These are phyloP conservation scores for Endotricha flammealis DNA, from an alignment of 2,888 invertebrate genomes.

Conservation along the genomic window DNA sequence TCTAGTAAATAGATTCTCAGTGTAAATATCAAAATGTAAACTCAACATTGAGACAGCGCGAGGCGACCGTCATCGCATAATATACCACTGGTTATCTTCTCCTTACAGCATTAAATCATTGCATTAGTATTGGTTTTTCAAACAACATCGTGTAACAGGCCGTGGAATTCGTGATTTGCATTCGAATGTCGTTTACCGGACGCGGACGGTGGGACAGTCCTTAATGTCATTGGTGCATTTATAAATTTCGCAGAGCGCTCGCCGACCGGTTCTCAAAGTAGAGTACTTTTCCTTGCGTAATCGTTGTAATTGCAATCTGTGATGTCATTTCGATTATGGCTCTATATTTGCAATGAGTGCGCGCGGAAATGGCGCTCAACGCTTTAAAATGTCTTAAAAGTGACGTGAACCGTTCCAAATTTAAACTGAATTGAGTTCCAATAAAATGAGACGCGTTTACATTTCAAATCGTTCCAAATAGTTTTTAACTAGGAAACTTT, in stretches of 20 bases:
- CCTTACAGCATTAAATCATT: background rate
- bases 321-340: slow-evolving; percentile 14
- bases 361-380: slow-evolving; percentile 2
- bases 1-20: no score
- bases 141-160: slow-evolving; percentile 4
- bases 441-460: background rate
- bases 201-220: slow-evolving; percentile 5
- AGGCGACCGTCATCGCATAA: no score
- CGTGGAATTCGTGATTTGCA: slow-evolving; percentile 10
- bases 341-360: slow-evolving; percentile 14
- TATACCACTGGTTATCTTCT: no score
- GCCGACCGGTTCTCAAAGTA: slow-evolving; percentile 14
- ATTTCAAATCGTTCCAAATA: slow-evolving; percentile 1
- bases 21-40: no score
- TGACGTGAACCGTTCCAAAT: slow-evolving; percentile 2
- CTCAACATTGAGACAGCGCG: no score
- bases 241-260: slow-evolving; percentile 2
- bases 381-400: slow-evolving; percentile 5
- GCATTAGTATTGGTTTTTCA: background rate
- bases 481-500: background rate
- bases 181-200: slow-evolving; percentile 14
- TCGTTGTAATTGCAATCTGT: slow-evolving; percentile 17
- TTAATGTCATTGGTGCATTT: slow-evolving; percentile 16
- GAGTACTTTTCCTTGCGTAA: slow-evolving; percentile 19
- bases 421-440: slow-evolving; percentile 4